These are phyloP conservation scores for Coracopsis vasa DNA, from an alignment of 2,113 vertebrate genomes.

Conservation along the genomic window DNA sequence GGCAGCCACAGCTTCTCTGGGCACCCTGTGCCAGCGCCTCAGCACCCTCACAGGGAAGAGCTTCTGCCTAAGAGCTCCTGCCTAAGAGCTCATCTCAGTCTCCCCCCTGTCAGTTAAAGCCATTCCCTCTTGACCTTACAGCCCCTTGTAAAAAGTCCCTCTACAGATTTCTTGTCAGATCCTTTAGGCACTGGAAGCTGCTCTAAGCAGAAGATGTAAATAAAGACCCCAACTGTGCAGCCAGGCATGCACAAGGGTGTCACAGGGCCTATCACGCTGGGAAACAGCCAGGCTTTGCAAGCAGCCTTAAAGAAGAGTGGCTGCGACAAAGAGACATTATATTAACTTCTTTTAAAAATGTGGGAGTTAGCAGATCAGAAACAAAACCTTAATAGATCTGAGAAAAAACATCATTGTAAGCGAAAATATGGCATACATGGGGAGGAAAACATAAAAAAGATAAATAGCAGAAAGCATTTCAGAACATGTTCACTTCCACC, in stretches of 20 bases:
- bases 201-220: neutral
- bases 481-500: neutral
- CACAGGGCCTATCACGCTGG: neutral
- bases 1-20: neutral
- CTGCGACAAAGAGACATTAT: neutral
- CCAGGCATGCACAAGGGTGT: neutral
- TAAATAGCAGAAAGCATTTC: neutral
- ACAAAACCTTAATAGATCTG: neutral
- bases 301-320: neutral
- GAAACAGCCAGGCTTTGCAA: neutral
- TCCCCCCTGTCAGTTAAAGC: neutral
- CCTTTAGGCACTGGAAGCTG: neutral
- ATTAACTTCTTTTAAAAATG: neutral
- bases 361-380: neutral
- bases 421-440: neutral
- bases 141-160: neutral
- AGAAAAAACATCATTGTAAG: neutral
- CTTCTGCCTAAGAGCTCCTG: neutral
- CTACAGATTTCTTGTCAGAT: accelerated
- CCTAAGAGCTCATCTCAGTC: neutral
- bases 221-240: neutral
- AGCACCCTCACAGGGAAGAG: neutral
- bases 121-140: neutral
- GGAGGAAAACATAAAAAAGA: neutral
- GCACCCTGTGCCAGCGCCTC: neutral